Base-by-base conservation (phyloP, 2,888 invertebrate species). In the Ormyrus pomaceus region DNA sequence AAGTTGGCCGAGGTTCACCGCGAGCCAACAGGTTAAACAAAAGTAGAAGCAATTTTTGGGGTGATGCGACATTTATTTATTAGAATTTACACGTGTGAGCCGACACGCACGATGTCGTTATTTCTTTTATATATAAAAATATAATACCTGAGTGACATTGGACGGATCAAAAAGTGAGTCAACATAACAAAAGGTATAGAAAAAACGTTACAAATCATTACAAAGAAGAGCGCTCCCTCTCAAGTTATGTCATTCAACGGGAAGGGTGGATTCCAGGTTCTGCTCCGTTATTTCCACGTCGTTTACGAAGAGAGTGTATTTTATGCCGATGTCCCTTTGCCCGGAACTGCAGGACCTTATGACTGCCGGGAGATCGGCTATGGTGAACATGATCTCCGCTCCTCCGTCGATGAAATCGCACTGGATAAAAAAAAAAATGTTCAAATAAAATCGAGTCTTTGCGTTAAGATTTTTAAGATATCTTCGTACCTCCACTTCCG, bases 351-450 rank as follows among this genome's bases (percentile, higher is more conserved):
- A 86, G 0, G 89, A 87, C 80, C 88, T 86, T 62, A 95, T 93
- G 79, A 91, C 92, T 3, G 92, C 93, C 34, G 91, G 88, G 9
- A 87, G 86, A 13, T 91, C 91, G 4, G 92, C 93, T 9, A 95
- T 89, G 68, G 92, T 90, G 88, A 98, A 97, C 83, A 94, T 93
- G 71, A 96, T 97, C 90, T 96, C 96, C 0, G 96, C 96, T 34
- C 97, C 97, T 72, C 94, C 94, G 83, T 96, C 95, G 8, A 95
- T 94, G 88, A 98, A 98, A 86, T 95, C 95, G 71, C 94, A 95
- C 95, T 82, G 64, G 0, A 19, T 19, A 19, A 19, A 19, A 19
- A 19, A 19, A 2, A 19, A 19, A 2, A 1, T 19, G 1, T 19
- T 19, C 19, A 1, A 19, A 19, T 19, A 19, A 19, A 19, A 19